Evolutionary conservation across 2,113 vertebrate genomes (phyloP), one percentile per base, ranked within the genome.

Genomic region (Mirza zaza): DNA sequence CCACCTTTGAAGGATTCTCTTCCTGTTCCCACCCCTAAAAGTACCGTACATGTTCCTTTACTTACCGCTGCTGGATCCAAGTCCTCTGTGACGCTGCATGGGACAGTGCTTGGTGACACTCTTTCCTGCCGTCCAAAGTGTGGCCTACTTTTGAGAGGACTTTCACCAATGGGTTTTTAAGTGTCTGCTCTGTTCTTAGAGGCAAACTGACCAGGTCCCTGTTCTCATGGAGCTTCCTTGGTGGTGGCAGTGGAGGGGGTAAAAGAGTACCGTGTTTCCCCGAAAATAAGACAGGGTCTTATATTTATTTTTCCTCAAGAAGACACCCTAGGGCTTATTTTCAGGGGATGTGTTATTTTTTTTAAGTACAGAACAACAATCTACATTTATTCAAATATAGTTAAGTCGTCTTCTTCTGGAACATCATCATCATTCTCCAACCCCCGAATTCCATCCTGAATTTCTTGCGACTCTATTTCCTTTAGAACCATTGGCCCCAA

Each of bases 71-170:
- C 13, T 27, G 65, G 68, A 17, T 67, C 7, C 45, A 23, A 67
- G 79, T n/a, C 14, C 34, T 36, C 25, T 17, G 25, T 11, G 55
- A 14, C 39, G 55, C 34, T 39, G n/a, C 55, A 6, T 23, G 5
- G 12, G n/a, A 27, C 20, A 59, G n/a, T 25, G 20, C 55, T 57
- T 9, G 13, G n/a, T 14, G 79, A 36, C 55, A 32, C 55, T 81
- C 52, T 65, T 65, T 45, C 50, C 34, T 32, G 9, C 45, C 20
- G 8, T 55, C 10, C 4, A n/a, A 68, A 36, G 27, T 2, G 11
- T 18, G n/a, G n/a, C 50, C 42, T 3, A 23, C n/a, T 27, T 18
- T 18, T 9, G 0, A 27, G 17, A 2, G 13, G 32, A 15, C 21
- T 71, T 13, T 71, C 18, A 0, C 77, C 39, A 6, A 32, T 48